These are phyloP conservation scores for Pachycephala philippinensis DNA, from an alignment of 2,113 vertebrate species.

Conservation along the genomic window DNA sequence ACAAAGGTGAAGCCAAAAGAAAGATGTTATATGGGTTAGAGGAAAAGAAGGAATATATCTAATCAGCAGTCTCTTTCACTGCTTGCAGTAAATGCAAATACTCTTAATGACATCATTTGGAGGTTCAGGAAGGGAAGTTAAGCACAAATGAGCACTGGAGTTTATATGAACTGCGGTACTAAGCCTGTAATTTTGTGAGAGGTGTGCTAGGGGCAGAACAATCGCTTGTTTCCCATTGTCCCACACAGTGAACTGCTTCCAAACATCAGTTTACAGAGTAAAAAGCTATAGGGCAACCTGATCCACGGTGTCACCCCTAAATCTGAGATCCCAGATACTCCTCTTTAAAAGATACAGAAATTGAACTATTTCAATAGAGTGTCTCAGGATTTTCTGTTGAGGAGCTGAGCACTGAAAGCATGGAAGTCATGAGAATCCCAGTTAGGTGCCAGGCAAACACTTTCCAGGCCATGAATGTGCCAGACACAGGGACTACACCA, in stretches of 20 bases:
- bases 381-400: not conserved
- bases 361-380: not conserved
- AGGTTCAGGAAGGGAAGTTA: not conserved
- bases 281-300: not conserved
- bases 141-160: not conserved
- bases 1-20: not conserved
- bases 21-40: not conserved
- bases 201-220: not conserved
- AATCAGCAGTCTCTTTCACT: not conserved
- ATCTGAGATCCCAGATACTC: not conserved
- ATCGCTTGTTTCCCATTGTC: not conserved
- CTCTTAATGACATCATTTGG: not conserved
- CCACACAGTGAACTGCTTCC: not conserved
- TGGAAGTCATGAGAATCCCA: not conserved
- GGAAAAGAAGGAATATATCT: not conserved
- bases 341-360: not conserved
- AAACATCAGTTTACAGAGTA: not conserved
- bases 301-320: not conserved
- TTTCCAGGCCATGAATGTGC: accelerated
- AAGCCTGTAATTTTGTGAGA: not conserved
- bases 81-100: not conserved
- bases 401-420: not conserved
- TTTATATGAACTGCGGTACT: not conserved
- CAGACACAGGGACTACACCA: not conserved
- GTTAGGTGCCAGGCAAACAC: not conserved